Evolutionary conservation across 1,140 invertebrate species (phyloP).

Genomic region (Hyposmocoma kahamanoa): DNA sequence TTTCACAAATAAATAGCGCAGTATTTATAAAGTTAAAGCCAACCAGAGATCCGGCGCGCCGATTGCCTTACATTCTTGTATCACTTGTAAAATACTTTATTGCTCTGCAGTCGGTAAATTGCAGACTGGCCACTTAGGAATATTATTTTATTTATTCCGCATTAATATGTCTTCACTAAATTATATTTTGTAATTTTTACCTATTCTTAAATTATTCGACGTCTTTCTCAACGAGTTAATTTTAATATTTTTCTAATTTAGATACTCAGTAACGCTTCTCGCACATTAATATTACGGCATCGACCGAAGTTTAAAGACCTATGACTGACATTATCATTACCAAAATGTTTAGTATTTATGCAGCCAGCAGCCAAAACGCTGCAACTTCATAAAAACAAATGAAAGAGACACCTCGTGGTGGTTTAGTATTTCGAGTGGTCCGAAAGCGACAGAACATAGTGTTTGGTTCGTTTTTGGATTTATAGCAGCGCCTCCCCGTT

Average conservation of each 20-base stretch:
- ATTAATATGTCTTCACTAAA: too few species aligned
- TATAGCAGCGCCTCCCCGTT: slow-evolving; percentile 62
- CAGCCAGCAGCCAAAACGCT: not conserved
- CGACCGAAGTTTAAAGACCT: too few species aligned
- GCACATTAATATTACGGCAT: too few species aligned
- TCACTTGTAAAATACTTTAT: slow-evolving; percentile 72
- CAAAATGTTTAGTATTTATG: too few species aligned
- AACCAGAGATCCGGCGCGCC: slow-evolving; percentile 47
- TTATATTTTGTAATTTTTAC: too few species aligned
- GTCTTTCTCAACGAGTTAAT: too few species aligned
- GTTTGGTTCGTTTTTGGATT: slow-evolving; percentile 51
- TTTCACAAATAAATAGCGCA: slow-evolving; percentile 69
- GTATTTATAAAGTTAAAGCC: slow-evolving; percentile 70
- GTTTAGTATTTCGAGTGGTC: slow-evolving; percentile 36
- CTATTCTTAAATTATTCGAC: too few species aligned
- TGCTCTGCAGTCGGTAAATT: slow-evolving; percentile 27
- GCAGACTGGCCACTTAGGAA: slow-evolving; percentile 18
- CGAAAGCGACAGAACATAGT: slow-evolving; percentile 40
- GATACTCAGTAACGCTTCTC: too few species aligned
- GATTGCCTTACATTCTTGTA: slow-evolving; percentile 61
- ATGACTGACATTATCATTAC: too few species aligned
- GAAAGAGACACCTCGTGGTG: slow-evolving; percentile 31
- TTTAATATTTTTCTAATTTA: too few species aligned
- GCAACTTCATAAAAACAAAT: slow-evolving; percentile 20
- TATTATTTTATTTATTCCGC: not conserved